Evolutionary conservation across 2,888 invertebrate species (phyloP).

Genomic region (Stenotaenia linearis): DNA sequence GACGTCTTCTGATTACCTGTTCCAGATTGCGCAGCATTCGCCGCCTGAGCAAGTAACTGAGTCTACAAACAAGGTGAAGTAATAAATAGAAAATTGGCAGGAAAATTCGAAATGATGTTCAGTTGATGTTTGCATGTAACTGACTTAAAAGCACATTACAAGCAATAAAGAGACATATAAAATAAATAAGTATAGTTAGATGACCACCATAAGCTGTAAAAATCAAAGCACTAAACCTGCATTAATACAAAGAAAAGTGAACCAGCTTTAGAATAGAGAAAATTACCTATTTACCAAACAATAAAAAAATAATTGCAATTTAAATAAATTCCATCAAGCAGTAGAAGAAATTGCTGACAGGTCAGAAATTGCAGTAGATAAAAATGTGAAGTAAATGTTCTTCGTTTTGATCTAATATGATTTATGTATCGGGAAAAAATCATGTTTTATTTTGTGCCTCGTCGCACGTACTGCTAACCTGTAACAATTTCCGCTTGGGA

Average conservation of each 20-base stretch:
- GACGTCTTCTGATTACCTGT: conserved; percentile 28
- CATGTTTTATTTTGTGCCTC: background rate
- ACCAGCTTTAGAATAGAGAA: background rate
- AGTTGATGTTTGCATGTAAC: background rate
- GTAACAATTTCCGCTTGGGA: conserved; percentile 13
- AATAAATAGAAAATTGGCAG: background rate
- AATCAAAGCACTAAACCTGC: background rate
- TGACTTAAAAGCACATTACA: background rate
- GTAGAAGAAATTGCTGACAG: background rate
- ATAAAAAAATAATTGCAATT: background rate
- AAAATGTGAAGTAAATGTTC: background rate
- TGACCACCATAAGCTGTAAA: background rate
- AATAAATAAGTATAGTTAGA: background rate
- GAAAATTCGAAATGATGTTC: background rate
- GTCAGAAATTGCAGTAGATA: background rate
- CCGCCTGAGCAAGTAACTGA: conserved; percentile 34
- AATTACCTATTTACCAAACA: background rate
- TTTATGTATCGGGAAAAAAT: background rate
- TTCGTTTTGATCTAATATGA: background rate
- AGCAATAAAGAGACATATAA: background rate
- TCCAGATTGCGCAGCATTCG: conserved; percentile 29
- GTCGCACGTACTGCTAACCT: background rate
- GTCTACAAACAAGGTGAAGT: background rate
- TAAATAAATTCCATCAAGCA: background rate
- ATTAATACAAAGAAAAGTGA: too few relatives aligned